These are phyloP conservation scores for Eurois occulta DNA, from an alignment of 2,888 invertebrate genomes.

Conservation along the genomic window DNA sequence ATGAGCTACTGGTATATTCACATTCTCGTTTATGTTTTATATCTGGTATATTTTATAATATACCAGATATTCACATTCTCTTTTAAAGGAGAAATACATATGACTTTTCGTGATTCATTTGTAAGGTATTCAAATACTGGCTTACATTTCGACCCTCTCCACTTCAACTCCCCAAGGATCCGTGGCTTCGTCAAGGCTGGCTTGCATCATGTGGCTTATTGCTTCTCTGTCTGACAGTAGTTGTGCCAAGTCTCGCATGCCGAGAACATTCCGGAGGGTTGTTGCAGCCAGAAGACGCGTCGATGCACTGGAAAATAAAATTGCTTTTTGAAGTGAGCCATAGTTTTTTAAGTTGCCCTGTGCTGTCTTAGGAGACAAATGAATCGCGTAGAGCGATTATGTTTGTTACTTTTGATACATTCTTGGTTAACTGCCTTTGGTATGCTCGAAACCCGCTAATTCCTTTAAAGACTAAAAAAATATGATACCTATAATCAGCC, in stretches of 20 bases:
- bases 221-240: conserved; percentile 97
- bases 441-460: not conserved
- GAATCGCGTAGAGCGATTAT: not conserved
- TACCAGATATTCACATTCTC: conserved; percentile 39
- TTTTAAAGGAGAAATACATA: conserved; percentile 60
- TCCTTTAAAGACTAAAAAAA: not conserved
- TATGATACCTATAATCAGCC: conserved; percentile 91
- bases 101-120: conserved; percentile 35
- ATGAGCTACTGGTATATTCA: conserved; percentile 15
- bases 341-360: not conserved
- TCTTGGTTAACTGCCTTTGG: not conserved
- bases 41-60: too few species aligned
- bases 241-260: conserved; percentile 97
- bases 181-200: conserved; percentile 95
- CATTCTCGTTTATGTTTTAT: conserved; percentile 51
- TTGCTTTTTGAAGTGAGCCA: conserved; percentile 2
- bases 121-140: conserved; percentile 55
- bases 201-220: conserved; percentile 97
- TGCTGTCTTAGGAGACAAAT: not conserved
- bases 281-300: conserved; percentile 96
- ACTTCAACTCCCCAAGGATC: conserved; percentile 98
- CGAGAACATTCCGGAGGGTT: conserved; percentile 96
- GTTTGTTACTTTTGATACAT: not conserved
- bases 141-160: conserved; percentile 98
- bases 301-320: conserved; percentile 91